Base-by-base conservation (phyloP, 1,140 invertebrate genomes). In the Leguminivora glycinivorella region DNA sequence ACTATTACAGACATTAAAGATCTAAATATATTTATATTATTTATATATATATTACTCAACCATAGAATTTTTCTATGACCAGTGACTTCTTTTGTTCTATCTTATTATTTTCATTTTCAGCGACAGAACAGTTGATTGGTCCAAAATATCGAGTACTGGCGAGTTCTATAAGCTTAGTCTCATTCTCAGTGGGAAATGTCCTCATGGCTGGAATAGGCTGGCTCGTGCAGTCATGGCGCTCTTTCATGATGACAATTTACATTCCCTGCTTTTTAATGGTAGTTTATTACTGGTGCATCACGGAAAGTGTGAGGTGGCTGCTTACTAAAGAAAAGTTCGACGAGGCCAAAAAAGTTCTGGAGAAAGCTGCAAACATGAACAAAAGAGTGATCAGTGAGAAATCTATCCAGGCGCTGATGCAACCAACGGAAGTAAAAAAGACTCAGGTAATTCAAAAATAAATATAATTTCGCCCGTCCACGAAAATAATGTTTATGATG, bases 301-400 rank as follows among this genome's bases (percentile, higher is more conserved):
- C 69, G 4, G 69, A 70, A 43, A 70, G 69, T 26, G 34, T 40
- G 10, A 22, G 68, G 12, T 70, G 68, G 68, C 17, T 52, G 6
- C 26, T 70, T 6, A 17, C 38, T 9, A 70, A 70, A 40, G 26
- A 29, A 17, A 70, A 38, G 43, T 70, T 38, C 60, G 89, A 94
- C 1, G 92, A 94, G 71, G 94, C 94, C 17, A 91, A 90, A 68
- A 80, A 83, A n/a, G 89, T 94, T 38, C 83, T 94, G 10, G 81
- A 88, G 0, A 92, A 89, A 74, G 93, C 93, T 14, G 93, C 94
- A 0, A 90, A 85, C 69, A 90, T 94, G 6, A 97, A 96, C 75
- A 93, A 93, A 22, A 88, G 87, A n/a, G 79, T 87, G 34, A 75
- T 93, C 22, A 88, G 89, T 7, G 90, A 93, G 31, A 88, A 92